Base-by-base conservation (phyloP, 1,140 invertebrate species). In the Gonatopus flavifemur region DNA sequence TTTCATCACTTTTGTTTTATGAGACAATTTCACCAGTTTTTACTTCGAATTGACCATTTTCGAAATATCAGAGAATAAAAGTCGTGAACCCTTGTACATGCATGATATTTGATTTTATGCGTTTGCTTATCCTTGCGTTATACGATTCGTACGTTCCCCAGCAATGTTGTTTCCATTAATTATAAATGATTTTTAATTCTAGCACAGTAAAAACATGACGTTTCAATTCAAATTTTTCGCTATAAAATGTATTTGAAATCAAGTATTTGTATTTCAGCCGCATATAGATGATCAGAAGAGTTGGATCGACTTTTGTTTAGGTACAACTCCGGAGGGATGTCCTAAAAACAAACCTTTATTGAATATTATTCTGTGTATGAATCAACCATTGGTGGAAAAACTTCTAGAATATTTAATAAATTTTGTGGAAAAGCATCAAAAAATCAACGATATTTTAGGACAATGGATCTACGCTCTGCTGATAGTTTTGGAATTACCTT, bases 381-480 rank as follows among this genome's bases (percentile, higher is more conserved):
- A 76, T 55, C 81, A 83, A 62, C 69, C 73, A 19, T 64, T 62
- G 15, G 69, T 81, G 2, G 75, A 81, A 44, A 69, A 73, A 59
- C 67, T 83, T 10, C 62, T 84, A 9, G 81, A 83, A 49, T 80
- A 83, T 58, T 65, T 84, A 36, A 64, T 82, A 3, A 72, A 79
- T 40, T 72, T 74, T 60, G 59, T 83, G 12, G 76, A 79, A 42
- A 58, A 62, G 25, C 59, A 81, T 69, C 47, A 45, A 21, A 48
- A 9, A 13, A 62, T 78, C 16, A 21, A 56, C 13, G 42, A 66
- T 9, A 28, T 64, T 12, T 22, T 71, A 9, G 84, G 84, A 12
- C 70, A 70, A 30, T 86, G 84, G 84, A 76, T 86, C 19, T 86
- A 84, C 62, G 77, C 82, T 0, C 55, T 86, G 18, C 49, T 86